Evolutionary conservation across 2,888 invertebrate genomes (phyloP).

Genomic region (Parnassius smintheus): DNA sequence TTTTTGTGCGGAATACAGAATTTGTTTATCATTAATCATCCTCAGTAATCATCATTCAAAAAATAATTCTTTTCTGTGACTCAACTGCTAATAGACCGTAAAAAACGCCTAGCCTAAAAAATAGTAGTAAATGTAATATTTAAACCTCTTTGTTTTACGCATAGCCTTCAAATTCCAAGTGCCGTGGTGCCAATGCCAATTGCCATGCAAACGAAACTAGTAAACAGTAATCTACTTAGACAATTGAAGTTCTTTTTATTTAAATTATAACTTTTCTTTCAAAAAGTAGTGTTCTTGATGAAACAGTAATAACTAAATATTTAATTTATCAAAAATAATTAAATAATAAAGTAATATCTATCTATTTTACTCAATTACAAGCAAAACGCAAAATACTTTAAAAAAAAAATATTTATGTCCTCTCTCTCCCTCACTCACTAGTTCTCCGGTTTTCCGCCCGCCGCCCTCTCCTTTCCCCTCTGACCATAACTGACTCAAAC

Average conservation of each 20-base stretch:
- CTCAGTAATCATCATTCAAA: too few species aligned
- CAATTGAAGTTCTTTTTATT: slow-evolving; percentile 16
- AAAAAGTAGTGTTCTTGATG: not conserved
- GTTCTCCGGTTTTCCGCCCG: slow-evolving; percentile 74
- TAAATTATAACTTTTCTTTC: not conserved
- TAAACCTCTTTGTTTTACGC: too few species aligned
- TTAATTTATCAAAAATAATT: not conserved
- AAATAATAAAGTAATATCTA: too few species aligned
- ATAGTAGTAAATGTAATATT: too few species aligned
- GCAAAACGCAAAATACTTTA: slow-evolving; percentile 4
- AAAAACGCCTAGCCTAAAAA: too few species aligned
- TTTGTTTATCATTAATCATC: too few species aligned
- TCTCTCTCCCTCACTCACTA: slow-evolving; percentile 65
- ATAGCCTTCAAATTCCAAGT: too few species aligned
- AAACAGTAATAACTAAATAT: not conserved
- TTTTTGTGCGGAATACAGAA: too few species aligned
- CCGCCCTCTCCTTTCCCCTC: slow-evolving; percentile 45
- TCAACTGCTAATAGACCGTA: too few species aligned
- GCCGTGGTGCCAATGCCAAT: too few species aligned
- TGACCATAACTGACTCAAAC: slow-evolving; percentile 59
- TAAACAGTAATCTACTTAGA: slow-evolving; percentile 3
- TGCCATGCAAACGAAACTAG: too few species aligned
- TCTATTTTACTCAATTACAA: not conserved
- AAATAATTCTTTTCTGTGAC: too few species aligned
- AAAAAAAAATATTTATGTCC: slow-evolving; percentile 41